Evolutionary conservation across 2,113 vertebrate species (phyloP).

Genomic region (Prolemur simus): DNA sequence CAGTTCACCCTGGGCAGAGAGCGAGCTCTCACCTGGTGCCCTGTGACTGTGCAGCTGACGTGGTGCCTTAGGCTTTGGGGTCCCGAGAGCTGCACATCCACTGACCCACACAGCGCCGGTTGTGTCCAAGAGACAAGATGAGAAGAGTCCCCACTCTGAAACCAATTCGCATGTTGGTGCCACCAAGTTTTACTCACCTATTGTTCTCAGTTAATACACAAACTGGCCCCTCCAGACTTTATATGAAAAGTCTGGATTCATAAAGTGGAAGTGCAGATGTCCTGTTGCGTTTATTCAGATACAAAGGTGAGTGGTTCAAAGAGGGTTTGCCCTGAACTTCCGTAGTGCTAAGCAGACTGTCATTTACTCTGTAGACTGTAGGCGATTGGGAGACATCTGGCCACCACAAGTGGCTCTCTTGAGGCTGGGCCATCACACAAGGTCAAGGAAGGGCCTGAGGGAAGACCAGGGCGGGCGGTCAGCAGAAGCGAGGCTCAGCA

Average conservation of each 20-base stretch:
- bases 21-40: background rate
- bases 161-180: background rate
- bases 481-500: rapidly evolving
- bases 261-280: background rate
- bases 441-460: background rate
- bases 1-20: background rate
- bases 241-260: background rate
- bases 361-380: too few species aligned
- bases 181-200: background rate
- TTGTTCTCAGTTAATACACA: background rate
- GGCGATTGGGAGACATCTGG: background rate
- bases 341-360: background rate
- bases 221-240: background rate
- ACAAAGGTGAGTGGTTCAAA: background rate
- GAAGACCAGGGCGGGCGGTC: background rate
- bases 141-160: background rate
- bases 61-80: too few species aligned
- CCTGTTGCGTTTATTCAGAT: background rate
- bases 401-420: background rate
- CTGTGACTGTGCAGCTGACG: background rate
- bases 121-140: background rate
- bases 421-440: background rate
- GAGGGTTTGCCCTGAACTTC: background rate
- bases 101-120: background rate
- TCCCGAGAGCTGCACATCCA: too few species aligned